These are phyloP conservation scores for Ophraella communa DNA, from an alignment of 2,888 invertebrate species.

Conservation along the genomic window DNA sequence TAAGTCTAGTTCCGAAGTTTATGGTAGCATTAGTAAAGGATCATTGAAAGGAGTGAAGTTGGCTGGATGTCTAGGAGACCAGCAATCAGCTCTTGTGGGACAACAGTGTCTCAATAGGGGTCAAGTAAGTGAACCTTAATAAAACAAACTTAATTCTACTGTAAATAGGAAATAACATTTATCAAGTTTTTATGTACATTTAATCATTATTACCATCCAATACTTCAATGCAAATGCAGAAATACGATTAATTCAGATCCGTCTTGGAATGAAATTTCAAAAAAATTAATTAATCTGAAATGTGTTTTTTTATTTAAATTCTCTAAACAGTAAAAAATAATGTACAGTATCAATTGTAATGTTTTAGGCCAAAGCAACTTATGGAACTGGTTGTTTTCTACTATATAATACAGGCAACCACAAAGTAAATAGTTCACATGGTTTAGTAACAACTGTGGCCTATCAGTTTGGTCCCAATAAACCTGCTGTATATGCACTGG, in stretches of 20 bases:
- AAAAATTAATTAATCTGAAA: too few relatives aligned
- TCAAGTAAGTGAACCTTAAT: slow-evolving; percentile 58
- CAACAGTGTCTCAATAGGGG: slow-evolving; percentile 91
- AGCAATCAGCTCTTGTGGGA: slow-evolving; percentile 94
- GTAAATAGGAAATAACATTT: too few relatives aligned
- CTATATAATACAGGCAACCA: slow-evolving; percentile 88
- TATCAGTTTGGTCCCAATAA: slow-evolving; percentile 87
- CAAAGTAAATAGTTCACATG: slow-evolving; percentile 82
- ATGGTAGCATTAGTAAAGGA: slow-evolving; percentile 75
- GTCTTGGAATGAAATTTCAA: too few relatives aligned
- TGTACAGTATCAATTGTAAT: neutral
- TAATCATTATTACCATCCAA: too few relatives aligned
- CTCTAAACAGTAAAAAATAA: too few relatives aligned
- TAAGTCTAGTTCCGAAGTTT: slow-evolving; percentile 90
- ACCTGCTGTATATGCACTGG: slow-evolving; percentile 86
- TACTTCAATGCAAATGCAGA: too few relatives aligned
- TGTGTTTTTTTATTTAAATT: too few relatives aligned
- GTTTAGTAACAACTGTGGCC: slow-evolving; percentile 93
- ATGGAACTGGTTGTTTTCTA: slow-evolving; percentile 96
- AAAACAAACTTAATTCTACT: too few relatives aligned
- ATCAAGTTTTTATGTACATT: too few relatives aligned
- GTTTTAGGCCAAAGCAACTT: slow-evolving; percentile 86
- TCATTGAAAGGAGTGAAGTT: slow-evolving; percentile 78
- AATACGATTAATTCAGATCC: too few relatives aligned
- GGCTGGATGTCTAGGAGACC: slow-evolving; percentile 91